These are phyloP conservation scores for Baccha elongata DNA, from an alignment of 2,888 invertebrate genomes.

Conservation along the genomic window DNA sequence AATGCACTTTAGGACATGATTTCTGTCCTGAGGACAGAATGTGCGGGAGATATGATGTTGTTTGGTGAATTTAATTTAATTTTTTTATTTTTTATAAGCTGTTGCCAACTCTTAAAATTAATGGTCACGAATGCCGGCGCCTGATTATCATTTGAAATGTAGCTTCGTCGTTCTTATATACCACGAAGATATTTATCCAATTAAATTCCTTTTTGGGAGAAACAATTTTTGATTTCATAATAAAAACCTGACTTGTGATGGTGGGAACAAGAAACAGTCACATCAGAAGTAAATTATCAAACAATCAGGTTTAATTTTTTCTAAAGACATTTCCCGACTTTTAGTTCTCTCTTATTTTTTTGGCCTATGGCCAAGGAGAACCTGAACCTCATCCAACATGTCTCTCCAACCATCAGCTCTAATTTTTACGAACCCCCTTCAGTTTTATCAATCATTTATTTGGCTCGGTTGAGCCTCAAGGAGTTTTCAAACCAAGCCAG, in stretches of 20 bases:
- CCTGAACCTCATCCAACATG: too few species aligned
- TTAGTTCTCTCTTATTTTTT: too few species aligned
- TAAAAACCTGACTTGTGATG: constrained; percentile 9
- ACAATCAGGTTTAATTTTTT: too few species aligned
- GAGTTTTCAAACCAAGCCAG: too few species aligned
- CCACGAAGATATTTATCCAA: constrained; percentile 13
- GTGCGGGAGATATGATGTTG: constrained; percentile 48
- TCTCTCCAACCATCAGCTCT: too few species aligned
- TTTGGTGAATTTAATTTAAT: constrained; percentile 5
- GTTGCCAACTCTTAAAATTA: constrained; percentile 28
- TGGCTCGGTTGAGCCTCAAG: too few species aligned
- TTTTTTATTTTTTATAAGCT: neutral
- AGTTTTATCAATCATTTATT: too few species aligned
- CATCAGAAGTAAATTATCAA: too few species aligned
- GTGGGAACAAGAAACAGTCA: neutral
- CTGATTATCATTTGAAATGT: constrained; percentile 64
- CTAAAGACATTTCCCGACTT: too few species aligned
- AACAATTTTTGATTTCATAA: constrained; percentile 10
- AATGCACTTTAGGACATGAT: constrained; percentile 68
- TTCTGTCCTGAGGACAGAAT: constrained; percentile 28
- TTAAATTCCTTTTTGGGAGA: constrained; percentile 13
- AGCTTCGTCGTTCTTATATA: neutral
- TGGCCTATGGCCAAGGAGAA: too few species aligned
- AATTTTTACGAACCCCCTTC: too few species aligned
- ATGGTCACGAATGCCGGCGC: constrained; percentile 59